phyloP scores from a whole-genome alignment of 64 coral and sea anemone species.

The Montipora cactus region DNA sequence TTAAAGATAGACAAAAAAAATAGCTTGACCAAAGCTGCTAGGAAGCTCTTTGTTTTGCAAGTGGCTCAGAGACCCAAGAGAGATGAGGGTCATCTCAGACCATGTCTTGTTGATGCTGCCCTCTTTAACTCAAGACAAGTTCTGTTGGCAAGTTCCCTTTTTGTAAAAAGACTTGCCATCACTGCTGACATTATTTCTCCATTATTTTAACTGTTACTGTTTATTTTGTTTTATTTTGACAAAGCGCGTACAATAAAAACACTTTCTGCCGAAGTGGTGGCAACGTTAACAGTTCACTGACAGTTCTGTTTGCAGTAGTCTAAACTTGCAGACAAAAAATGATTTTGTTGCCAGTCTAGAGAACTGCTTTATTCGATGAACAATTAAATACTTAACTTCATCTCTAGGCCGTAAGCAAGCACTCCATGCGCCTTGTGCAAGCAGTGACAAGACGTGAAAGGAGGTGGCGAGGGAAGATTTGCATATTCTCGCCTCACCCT shows the following conservation, averaged over 20 bases:
- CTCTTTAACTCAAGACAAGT: background rate
- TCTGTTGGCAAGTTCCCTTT: background rate
- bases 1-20: background rate
- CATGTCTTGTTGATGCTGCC: too few species aligned
- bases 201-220: background rate
- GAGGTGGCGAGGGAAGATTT: too few species aligned
- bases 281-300: too few species aligned
- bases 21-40: background rate
- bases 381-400: too few species aligned
- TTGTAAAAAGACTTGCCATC: background rate
- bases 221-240: background rate
- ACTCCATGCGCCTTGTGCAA: too few species aligned
- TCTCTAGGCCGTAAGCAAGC: too few species aligned
- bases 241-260: background rate
- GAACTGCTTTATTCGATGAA: too few species aligned
- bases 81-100: background rate
- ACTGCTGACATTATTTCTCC: background rate
- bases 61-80: too few species aligned
- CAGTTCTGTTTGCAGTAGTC: background rate
- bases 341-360: too few species aligned
- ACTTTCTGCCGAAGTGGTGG: background rate
- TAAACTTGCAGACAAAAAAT: too few species aligned
- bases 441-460: too few species aligned
- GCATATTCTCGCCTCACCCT: too few species aligned
- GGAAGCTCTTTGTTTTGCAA: background rate